These are phyloP conservation scores for Scaptomyza reducta DNA, from an alignment of 2,888 invertebrate species.

Conservation along the genomic window DNA sequence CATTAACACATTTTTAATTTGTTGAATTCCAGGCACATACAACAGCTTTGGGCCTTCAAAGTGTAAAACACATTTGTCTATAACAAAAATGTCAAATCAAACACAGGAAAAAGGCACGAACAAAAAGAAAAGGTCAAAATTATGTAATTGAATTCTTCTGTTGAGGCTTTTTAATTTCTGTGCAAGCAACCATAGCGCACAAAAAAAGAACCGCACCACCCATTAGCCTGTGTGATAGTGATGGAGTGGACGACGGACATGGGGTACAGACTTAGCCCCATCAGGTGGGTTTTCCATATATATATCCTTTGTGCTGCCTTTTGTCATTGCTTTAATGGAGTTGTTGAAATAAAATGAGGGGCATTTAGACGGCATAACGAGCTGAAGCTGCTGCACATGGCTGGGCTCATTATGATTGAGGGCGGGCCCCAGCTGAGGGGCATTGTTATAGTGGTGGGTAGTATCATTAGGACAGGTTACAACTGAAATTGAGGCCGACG, in stretches of 20 bases:
- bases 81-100: constrained; percentile 5
- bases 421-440: constrained; percentile 1
- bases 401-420: constrained; percentile 56
- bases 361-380: constrained; percentile 50
- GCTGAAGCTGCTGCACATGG: constrained; percentile 43
- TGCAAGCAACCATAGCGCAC: constrained; percentile 8
- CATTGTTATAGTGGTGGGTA: constrained; percentile 29
- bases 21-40: too few species aligned
- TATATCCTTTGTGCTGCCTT: constrained; percentile 20
- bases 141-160: constrained; percentile 73
- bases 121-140: constrained; percentile 46
- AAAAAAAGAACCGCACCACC: constrained; percentile 23
- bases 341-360: constrained; percentile 52
- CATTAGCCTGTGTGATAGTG: constrained; percentile 4
- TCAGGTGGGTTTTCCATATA: not conserved
- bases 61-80: constrained; percentile 21
- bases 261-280: constrained; percentile 20
- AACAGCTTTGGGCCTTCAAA: constrained; percentile 13
- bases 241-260: not conserved
- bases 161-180: constrained; percentile 64
- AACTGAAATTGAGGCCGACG: constrained; percentile 33
- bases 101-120: too few species aligned
- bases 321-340: constrained; percentile 64
- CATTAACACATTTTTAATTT: too few species aligned
- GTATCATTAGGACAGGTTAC: constrained; percentile 62